A percentile compares a stretch with the other conserved stretches of the same genome.
phyloP scores from a whole-genome alignment of 37 sponge, comb jelly and placozoan genomes.

The Geodia barretti region DNA sequence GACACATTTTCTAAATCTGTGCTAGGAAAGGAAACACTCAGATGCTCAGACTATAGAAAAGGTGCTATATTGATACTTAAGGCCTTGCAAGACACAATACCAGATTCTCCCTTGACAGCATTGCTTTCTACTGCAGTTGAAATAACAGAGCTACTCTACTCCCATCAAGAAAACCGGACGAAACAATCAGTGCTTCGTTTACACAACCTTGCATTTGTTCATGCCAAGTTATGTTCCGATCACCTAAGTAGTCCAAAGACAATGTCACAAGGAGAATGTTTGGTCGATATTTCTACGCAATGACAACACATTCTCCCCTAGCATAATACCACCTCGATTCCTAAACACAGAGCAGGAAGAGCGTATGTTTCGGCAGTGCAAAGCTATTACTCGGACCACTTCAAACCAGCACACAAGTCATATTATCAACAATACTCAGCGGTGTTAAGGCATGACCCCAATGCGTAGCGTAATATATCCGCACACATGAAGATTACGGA shows the following conservation, averaged over 20 bases:
- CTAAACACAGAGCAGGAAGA: slow-evolving; percentile 30
- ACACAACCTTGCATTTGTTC: slow-evolving; percentile 15
- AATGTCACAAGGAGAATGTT: not conserved
- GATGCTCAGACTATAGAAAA: slow-evolving; percentile 21
- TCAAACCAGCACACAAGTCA: slow-evolving; percentile 7
- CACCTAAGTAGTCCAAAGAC: not conserved
- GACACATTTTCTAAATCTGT: not conserved
- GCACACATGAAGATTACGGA: no score
- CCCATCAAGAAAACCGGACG: slow-evolving; percentile 1
- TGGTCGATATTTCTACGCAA: slow-evolving; percentile 22
- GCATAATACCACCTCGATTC: not conserved
- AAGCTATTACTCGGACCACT: slow-evolving; percentile 21
- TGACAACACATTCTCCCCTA: slow-evolving; percentile 13
- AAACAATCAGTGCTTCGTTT: not conserved
- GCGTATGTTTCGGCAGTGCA: slow-evolving; percentile 21
- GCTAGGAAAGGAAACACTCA: slow-evolving; percentile 3
- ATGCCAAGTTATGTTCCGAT: slow-evolving; percentile 4
- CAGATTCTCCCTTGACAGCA: not conserved
- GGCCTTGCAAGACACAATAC: not conserved
- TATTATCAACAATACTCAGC: slow-evolving; percentile 13
- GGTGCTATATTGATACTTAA: slow-evolving; percentile 7
- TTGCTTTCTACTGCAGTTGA: slow-evolving; percentile 11
- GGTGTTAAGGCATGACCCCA: no score
- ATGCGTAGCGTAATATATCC: no score
- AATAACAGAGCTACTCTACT: slow-evolving; percentile 14